These are phyloP conservation scores for Hirtodrosophila alboralis DNA, from an alignment of 2,888 invertebrate genomes.

Conservation along the genomic window DNA sequence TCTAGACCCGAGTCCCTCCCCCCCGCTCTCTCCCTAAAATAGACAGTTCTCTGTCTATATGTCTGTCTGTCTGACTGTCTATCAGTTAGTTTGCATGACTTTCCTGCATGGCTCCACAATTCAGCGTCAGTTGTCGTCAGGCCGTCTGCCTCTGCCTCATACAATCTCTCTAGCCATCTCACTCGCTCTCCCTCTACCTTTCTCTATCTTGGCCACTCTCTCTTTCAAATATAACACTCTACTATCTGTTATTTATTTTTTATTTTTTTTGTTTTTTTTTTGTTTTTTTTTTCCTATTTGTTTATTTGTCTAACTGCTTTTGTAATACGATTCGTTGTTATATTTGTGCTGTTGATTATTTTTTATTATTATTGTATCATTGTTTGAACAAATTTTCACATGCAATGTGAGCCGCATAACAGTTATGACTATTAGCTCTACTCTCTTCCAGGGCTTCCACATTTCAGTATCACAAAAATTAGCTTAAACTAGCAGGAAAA, in stretches of 20 bases:
- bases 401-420: slow-evolving; percentile 48
- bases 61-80: slow-evolving; percentile 35
- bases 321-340: slow-evolving; percentile 70
- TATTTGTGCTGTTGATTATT: slow-evolving; percentile 73
- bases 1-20: slow-evolving; percentile 14
- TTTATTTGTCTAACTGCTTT: slow-evolving; percentile 75
- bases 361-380: slow-evolving; percentile 67
- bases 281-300: slow-evolving; percentile 41
- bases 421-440: slow-evolving; percentile 1
- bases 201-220: too few species aligned
- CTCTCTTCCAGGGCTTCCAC: not conserved
- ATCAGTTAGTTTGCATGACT: slow-evolving; percentile 66
- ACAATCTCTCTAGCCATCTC: slow-evolving; percentile 1
- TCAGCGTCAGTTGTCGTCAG: slow-evolving; percentile 68
- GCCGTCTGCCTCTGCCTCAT: slow-evolving; percentile 59
- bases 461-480: slow-evolving; percentile 60
- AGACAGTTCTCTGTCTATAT: slow-evolving; percentile 16
- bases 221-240: slow-evolving; percentile 9
- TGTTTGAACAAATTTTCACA: slow-evolving; percentile 75
- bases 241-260: slow-evolving; percentile 10
- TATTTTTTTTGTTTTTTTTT: too few species aligned
- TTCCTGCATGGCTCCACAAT: slow-evolving; percentile 46
- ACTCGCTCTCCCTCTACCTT: not conserved
- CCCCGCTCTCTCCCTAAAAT: slow-evolving; percentile 14
- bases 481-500: slow-evolving; percentile 60